Conservation (phyloP, 92 coral and sea anemone species). For the Meandrina meandrites region DNA sequence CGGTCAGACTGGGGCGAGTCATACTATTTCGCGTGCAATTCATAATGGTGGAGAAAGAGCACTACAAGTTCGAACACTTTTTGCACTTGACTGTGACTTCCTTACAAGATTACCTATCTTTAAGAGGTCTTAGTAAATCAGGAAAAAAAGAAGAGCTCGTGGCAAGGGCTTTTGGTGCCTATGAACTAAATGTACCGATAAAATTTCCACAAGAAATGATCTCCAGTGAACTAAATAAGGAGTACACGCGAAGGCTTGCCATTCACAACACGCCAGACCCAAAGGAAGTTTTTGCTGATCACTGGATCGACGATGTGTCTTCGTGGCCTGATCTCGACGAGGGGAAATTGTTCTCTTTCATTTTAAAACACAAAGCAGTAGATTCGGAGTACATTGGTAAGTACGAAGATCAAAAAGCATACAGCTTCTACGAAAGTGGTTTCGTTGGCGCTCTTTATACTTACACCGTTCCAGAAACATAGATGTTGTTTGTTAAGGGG, state of each 20-base stretch:
- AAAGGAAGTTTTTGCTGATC: neutral
- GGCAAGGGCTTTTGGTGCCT: neutral
- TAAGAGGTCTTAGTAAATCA: neutral
- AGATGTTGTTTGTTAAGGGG: slow-evolving; percentile 22
- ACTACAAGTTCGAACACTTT: neutral
- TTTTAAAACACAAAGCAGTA: slow-evolving; percentile 20
- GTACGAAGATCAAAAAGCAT: slow-evolving; percentile 55
- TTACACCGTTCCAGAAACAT: slow-evolving; percentile 22
- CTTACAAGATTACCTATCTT: neutral
- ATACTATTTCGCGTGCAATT: too few species aligned
- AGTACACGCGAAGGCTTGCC: slow-evolving; percentile 27
- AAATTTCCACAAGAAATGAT: slow-evolving; percentile 36
- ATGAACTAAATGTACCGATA: slow-evolving; percentile 1
- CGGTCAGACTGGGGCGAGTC: too few species aligned
- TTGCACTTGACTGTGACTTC: slow-evolving; percentile 5
- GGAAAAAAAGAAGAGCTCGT: slow-evolving; percentile 11
- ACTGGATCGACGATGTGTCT: slow-evolving; percentile 12
- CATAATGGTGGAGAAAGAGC: neutral
- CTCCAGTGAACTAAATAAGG: slow-evolving; percentile 11
- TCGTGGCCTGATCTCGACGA: slow-evolving; percentile 50
- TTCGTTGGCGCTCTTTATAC: slow-evolving; percentile 55
- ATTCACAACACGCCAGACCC: neutral
- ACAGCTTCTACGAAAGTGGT: slow-evolving; percentile 49
- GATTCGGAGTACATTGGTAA: slow-evolving; percentile 48
- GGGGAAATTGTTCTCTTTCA: slow-evolving; percentile 43